Conservation (phyloP, 2,113 vertebrate genomes). For the Pogona vitticeps region DNA sequence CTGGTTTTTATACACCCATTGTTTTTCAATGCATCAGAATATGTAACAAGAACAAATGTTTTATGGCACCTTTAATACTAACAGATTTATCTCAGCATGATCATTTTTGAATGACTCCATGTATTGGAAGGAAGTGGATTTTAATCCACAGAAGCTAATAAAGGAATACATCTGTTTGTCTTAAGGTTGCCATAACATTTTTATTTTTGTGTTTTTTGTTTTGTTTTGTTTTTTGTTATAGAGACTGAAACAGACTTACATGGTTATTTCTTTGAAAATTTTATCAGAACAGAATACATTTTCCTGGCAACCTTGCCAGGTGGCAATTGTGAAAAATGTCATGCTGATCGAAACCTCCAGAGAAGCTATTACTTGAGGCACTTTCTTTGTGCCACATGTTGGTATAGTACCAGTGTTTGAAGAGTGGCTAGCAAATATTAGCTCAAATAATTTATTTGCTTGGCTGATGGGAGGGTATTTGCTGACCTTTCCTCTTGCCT, state of each 20-base stretch:
- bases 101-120: too few species aligned
- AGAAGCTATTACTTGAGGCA: not conserved
- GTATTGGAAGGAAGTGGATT: too few species aligned
- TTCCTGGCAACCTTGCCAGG: not conserved
- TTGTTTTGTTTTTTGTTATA: too few species aligned
- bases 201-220: too few species aligned
- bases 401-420: not conserved
- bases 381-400: not conserved
- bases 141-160: too few species aligned
- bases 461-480: not conserved
- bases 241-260: too few species aligned
- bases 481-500: not conserved
- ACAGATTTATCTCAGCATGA: too few species aligned
- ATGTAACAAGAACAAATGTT: not conserved
- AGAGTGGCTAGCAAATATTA: not conserved
- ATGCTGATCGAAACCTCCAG: not conserved
- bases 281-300: not conserved
- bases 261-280: not conserved
- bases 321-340: not conserved
- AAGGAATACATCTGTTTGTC: too few species aligned
- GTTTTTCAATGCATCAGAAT: not conserved
- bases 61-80: too few species aligned
- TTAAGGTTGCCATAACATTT: too few species aligned
- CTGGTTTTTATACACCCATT: not conserved
- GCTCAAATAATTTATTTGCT: not conserved